phyloP scores from a whole-genome alignment of 2,888 invertebrate species.

The Corythucha ciliata region DNA sequence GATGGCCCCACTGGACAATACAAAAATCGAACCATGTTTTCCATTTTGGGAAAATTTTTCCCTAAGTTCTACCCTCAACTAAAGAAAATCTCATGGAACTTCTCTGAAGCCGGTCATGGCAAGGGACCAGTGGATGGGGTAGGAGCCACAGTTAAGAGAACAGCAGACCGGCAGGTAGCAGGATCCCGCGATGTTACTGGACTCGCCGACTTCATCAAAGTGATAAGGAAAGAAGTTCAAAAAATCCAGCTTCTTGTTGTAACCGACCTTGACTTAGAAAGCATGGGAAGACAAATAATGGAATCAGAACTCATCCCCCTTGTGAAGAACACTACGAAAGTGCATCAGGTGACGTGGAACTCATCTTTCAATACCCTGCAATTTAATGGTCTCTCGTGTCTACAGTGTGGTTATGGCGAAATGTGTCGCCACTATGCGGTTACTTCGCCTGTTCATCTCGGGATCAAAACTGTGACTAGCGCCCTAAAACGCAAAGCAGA shows the following conservation, averaged over 20 bases:
- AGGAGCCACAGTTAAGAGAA: slow-evolving; percentile 36
- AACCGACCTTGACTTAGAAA: no score
- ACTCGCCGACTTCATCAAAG: slow-evolving; percentile 2
- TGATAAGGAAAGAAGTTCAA: neutral
- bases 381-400: no score
- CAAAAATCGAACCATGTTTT: slow-evolving; percentile 34
- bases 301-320: no score
- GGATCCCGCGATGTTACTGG: no score
- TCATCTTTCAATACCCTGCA: no score
- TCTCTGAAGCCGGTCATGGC: slow-evolving; percentile 37
- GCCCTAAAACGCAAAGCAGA: neutral
- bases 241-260: neutral
- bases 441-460: neutral
- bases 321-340: no score
- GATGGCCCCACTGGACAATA: slow-evolving; percentile 32
- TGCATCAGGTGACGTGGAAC: no score
- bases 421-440: no score
- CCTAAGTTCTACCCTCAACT: slow-evolving; percentile 13
- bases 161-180: slow-evolving; percentile 30
- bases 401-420: no score
- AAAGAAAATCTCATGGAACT: slow-evolving; percentile 36
- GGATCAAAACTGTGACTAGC: no score
- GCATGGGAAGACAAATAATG: no score
- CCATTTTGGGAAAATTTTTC: neutral
- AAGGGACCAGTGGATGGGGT: slow-evolving; percentile 38